Conservation (phyloP, 2,888 invertebrate species). For the Poecilus cupreus region DNA sequence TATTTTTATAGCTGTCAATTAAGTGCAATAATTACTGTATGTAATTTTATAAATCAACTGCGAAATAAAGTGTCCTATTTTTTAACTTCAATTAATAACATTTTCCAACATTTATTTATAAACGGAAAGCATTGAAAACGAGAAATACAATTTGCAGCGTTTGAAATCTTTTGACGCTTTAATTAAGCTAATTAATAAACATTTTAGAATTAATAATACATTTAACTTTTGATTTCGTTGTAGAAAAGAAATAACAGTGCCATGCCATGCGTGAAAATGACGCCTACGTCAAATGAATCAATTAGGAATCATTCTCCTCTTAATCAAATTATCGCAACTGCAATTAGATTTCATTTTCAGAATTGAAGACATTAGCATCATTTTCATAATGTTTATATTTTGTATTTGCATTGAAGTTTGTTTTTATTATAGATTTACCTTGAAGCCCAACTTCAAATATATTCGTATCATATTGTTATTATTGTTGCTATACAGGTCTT, state of each 20-base stretch:
- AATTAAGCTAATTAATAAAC: constrained; percentile 43
- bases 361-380: background rate
- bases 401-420: too few species aligned
- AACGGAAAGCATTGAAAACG: background rate
- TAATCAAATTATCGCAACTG: background rate
- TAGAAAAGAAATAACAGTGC: background rate
- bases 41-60: constrained; percentile 3
- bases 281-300: background rate
- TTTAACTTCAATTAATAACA: too few species aligned
- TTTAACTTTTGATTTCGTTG: constrained; percentile 30
- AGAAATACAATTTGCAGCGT: background rate
- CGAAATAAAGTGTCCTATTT: background rate
- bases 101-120: background rate
- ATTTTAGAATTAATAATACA: constrained; percentile 9
- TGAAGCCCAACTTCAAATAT: too few species aligned
- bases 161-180: background rate
- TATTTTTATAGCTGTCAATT: constrained; percentile 35
- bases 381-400: background rate
- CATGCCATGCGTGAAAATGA: background rate
- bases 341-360: background rate
- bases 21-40: background rate
- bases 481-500: too few species aligned
- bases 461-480: too few species aligned
- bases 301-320: background rate
- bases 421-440: too few species aligned